phyloP scores from a whole-genome alignment of 2,888 invertebrate genomes.

The Caenorhabditis japonica region DNA sequence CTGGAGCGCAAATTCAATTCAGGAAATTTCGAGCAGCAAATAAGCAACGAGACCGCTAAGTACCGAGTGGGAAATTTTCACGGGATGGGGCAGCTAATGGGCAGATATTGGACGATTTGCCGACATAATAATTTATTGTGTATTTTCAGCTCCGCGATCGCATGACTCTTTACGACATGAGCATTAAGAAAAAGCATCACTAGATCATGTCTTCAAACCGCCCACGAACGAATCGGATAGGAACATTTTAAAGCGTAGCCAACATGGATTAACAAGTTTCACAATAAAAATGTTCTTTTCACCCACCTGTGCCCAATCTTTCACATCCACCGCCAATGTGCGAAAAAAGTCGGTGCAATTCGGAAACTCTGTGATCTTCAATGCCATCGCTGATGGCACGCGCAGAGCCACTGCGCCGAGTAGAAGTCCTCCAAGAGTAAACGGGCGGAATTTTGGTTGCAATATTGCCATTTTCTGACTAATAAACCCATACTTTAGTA shows the following conservation, averaged over 20 bases:
- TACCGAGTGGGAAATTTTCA: no score
- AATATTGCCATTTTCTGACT: constrained; percentile 57
- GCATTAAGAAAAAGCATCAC: background rate
- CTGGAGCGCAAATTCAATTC: no score
- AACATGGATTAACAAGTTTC: no score
- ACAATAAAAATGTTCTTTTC: background rate
- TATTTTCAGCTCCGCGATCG: background rate
- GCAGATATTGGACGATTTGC: no score
- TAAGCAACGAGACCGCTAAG: no score
- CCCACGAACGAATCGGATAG: background rate
- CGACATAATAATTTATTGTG: background rate
- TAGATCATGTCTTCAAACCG: background rate
- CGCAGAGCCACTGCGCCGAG: constrained; percentile 52
- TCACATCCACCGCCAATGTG: constrained; percentile 62
- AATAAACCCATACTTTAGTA: constrained; percentile 24
- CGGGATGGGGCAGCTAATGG: no score
- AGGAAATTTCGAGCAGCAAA: no score
- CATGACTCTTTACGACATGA: background rate
- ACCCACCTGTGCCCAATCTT: constrained; percentile 65
- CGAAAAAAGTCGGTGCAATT: constrained; percentile 66
- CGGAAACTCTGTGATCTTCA: constrained; percentile 59
- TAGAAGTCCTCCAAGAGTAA: constrained; percentile 58
- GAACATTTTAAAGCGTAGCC: no score
- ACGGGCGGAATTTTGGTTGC: constrained; percentile 53
- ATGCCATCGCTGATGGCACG: constrained; percentile 56